Conservation (phyloP, 2,797 vertebrate genomes). For the Tinamus major region DNA sequence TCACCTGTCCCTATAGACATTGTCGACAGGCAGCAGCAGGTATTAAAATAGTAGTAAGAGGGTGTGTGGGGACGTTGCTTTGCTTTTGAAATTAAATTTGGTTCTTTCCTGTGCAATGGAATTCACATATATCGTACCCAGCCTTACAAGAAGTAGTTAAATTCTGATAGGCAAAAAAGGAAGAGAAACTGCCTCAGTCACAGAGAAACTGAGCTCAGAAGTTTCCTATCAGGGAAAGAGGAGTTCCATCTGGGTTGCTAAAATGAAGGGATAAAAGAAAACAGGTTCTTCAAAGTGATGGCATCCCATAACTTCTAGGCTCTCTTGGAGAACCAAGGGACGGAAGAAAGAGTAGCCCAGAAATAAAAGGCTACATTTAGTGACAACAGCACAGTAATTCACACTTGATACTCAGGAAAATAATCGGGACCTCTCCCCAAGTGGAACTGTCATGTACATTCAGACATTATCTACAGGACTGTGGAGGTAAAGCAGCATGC, state of each 20-base stretch:
- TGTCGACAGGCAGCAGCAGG: not conserved
- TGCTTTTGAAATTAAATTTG: not conserved
- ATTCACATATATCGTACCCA: not conserved
- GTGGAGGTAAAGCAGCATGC: not conserved
- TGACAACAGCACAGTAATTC: not conserved
- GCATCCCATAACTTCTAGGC: not conserved
- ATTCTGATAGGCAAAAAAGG: not conserved
- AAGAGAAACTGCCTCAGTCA: slow-evolving; percentile 24
- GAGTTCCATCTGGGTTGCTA: not conserved
- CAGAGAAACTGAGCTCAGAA: not conserved
- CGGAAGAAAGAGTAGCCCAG: not conserved
- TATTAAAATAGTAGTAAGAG: not conserved
- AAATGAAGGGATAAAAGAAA: slow-evolving; percentile 14
- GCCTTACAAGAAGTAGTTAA: slow-evolving; percentile 17
- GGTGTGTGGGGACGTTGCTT: not conserved
- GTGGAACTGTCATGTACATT: not conserved
- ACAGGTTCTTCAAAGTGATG: not conserved
- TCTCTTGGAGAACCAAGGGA: not conserved
- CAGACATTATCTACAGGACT: not conserved
- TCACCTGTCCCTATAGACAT: not conserved
- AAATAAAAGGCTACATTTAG: not conserved
- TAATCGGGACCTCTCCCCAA: not conserved
- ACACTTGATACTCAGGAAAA: not conserved
- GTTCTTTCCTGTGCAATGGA: not conserved
- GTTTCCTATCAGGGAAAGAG: not conserved